Evolutionary conservation across 2,797 vertebrate genomes (phyloP), one percentile per base, ranked within the genome.

Genomic region (Oreochromis mossambicus): DNA sequence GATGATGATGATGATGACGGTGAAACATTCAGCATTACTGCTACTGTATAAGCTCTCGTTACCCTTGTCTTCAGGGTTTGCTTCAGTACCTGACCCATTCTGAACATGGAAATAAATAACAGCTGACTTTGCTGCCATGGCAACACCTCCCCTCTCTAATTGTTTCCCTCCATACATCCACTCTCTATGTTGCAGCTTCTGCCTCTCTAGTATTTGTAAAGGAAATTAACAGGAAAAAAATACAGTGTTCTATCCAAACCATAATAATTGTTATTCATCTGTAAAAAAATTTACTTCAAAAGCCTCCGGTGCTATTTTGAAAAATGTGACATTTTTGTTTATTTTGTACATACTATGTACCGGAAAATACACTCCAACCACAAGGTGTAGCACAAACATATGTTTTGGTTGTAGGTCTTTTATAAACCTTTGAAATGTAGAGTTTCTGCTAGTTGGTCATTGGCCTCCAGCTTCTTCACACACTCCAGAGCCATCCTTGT

Each of bases 41-140:
- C 73, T 77, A 46, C 79, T 54, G 76, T 76, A 50, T 14, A 5
- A 63, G 51, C 80, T 78, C 61, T 83, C 55, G 41, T 80, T 73
- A 48, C 17, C 51, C 14, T 2, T 61, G 43, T 63, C 36, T 32
- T 58, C 48, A 80, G 55, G 15, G 34, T 79, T 79, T 48, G 79
- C 70, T 56, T 26, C 75, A 43, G 29, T 14, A 78, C 63, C 82
- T 84, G 81, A 90, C 80, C 34, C 54, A 36, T 24, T 63, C 78
- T 54, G 81, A 79, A 83, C 81, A 91, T 90, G 83, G 86, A 89
- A 75, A 88, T 87, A 77, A 91, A 75, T 83, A 83, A 88, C 77
- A 80, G 84, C 86, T 85, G 84, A 88, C 81, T 58, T 12, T 51
- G 91, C 88, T 92, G 21, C 90, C 86, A 94, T 92, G 86, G 91